Percentiles rank a stretch among this genome's conserved stretches.
Evolutionary conservation across 2,888 invertebrate species (phyloP).

Genomic region (Parochlus steinenii): DNA sequence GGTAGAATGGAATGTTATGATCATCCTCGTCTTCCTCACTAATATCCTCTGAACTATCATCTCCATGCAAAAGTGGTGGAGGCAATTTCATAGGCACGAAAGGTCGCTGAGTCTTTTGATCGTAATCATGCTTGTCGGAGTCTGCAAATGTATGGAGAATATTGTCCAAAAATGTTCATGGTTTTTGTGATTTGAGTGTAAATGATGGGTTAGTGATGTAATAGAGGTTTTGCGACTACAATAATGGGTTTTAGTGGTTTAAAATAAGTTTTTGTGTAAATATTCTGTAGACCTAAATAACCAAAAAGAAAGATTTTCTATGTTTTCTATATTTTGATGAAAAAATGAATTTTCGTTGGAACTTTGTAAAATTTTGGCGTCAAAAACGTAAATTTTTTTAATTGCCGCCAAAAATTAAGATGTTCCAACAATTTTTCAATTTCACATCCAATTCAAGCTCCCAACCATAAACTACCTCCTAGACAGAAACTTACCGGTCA

Average conservation of each 20-base stretch:
- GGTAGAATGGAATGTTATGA: constrained; percentile 23
- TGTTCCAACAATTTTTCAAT: too few relatives aligned
- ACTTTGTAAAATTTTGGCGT: too few relatives aligned
- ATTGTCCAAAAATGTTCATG: too few relatives aligned
- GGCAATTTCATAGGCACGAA: constrained; percentile 14
- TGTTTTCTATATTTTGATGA: too few relatives aligned
- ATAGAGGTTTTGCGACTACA: constrained; percentile 3
- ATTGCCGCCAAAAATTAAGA: too few relatives aligned
- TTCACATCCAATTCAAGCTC: too few relatives aligned
- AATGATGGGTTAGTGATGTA: constrained; percentile 9
- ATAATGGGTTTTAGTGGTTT: background rate
- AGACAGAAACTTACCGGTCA: constrained; percentile 16
- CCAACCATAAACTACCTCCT: too few relatives aligned
- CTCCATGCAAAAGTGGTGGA: constrained; percentile 10
- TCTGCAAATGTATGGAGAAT: constrained; percentile 18
- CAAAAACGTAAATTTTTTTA: too few relatives aligned
- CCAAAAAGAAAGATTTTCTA: too few relatives aligned
- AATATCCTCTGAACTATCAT: constrained; percentile 13
- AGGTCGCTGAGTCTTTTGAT: too few relatives aligned
- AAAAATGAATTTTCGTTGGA: too few relatives aligned
- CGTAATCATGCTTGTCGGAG: constrained; percentile 15
- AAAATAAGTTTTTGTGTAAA: too few relatives aligned
- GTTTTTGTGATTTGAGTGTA: constrained; percentile 12
- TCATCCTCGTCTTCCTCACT: constrained; percentile 12
- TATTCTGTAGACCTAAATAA: background rate